Conservation (phyloP, 2,888 invertebrate genomes). For the Prosopocoilus inquinatus region DNA sequence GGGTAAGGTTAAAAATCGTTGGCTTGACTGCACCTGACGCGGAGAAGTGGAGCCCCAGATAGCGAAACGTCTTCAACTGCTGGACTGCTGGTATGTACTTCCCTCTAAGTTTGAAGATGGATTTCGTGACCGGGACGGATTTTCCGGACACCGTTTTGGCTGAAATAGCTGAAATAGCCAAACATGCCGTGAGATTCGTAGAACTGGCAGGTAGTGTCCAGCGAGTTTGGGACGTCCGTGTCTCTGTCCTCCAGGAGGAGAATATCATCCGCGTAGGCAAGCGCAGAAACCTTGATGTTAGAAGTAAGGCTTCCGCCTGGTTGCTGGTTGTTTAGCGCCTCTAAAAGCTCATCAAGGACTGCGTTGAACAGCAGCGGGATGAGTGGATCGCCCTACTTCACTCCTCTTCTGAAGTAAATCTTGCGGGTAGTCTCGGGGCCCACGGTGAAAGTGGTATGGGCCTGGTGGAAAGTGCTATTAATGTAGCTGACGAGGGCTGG, state of each 20-base stretch:
- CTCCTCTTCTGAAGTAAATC: constrained; percentile 35
- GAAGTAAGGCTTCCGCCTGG: constrained; percentile 19
- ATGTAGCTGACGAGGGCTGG: constrained; percentile 35
- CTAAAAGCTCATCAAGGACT: constrained; percentile 33
- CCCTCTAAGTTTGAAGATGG: not conserved
- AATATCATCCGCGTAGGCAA: constrained; percentile 45
- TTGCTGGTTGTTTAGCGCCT: not conserved
- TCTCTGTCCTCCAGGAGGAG: constrained; percentile 38
- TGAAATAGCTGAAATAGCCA: constrained; percentile 17
- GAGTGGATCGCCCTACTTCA: constrained; percentile 47
- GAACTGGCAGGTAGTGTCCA: constrained; percentile 22
- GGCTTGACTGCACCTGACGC: constrained; percentile 27
- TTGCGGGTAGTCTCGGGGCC: constrained; percentile 12
- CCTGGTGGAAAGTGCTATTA: constrained; percentile 27
- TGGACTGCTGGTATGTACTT: not conserved
- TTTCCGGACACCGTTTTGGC: constrained; percentile 13
- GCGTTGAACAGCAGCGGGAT: constrained; percentile 31
- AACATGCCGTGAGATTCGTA: constrained; percentile 28
- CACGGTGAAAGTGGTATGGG: constrained; percentile 29
- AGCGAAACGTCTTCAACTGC: constrained; percentile 11
- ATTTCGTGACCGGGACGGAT: constrained; percentile 8
- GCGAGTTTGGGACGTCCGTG: constrained; percentile 31
- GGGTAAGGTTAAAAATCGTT: constrained; percentile 8
- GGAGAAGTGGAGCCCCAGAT: constrained; percentile 37
- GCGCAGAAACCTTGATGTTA: constrained; percentile 23